Percentiles rank a stretch among this genome's conserved stretches.
Evolutionary conservation across 2,797 vertebrate species (phyloP).

Genomic region (Hydrolagus colliei): DNA sequence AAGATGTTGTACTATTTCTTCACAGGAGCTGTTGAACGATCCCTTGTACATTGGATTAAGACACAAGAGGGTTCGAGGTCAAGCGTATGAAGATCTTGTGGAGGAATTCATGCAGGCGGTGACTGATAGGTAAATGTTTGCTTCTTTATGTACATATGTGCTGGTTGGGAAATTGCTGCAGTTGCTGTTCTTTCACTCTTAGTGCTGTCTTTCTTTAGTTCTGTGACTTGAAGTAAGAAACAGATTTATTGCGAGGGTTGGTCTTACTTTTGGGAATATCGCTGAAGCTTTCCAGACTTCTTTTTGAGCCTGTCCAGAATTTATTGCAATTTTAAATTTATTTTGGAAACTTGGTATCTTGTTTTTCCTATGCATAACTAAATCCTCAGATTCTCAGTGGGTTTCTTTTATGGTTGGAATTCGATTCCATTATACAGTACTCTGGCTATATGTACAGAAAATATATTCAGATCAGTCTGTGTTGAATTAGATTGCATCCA

Average conservation of each 20-base stretch:
- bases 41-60: constrained; percentile 90
- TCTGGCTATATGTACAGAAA: not conserved
- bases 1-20: not conserved
- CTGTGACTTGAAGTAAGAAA: not conserved
- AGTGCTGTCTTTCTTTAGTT: not conserved
- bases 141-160: too few species aligned
- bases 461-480: not conserved
- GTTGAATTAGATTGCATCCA: not conserved
- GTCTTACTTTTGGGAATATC: not conserved
- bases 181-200: not conserved
- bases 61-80: constrained; percentile 80
- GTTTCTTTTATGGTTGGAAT: not conserved
- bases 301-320: not conserved
- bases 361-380: not conserved
- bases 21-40: constrained; percentile 78
- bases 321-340: too few species aligned
- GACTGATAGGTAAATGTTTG: constrained; percentile 70
- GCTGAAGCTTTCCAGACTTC: constrained; percentile 13
- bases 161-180: not conserved
- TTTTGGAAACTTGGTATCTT: not conserved
- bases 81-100: constrained; percentile 82
- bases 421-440: not conserved
- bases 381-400: not conserved
- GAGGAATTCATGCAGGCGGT: constrained; percentile 96
- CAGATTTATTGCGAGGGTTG: not conserved